These are phyloP conservation scores for Parauchenoglanis ngamensis DNA, from an alignment of 2,797 vertebrate genomes.

Conservation along the genomic window DNA sequence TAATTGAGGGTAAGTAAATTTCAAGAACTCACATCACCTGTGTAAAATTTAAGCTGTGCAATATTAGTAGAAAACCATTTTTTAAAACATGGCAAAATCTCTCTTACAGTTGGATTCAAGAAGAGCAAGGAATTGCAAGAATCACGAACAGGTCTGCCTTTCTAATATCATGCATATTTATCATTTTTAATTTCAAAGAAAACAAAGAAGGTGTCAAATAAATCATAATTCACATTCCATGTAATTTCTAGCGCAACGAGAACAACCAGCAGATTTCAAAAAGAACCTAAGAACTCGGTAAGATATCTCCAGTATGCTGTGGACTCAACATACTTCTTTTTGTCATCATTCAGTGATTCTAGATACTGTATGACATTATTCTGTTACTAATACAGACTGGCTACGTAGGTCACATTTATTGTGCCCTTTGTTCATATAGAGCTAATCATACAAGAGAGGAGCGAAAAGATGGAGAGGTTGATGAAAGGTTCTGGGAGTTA, in stretches of 20 bases:
- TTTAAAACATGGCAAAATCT: slow-evolving; percentile 24
- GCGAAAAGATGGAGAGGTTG: slow-evolving; percentile 66
- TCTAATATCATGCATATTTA: background rate
- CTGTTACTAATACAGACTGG: background rate
- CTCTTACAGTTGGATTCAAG: slow-evolving; percentile 83
- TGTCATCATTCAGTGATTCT: background rate
- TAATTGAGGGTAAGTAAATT: slow-evolving; percentile 80
- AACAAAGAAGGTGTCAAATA: background rate
- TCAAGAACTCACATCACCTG: background rate
- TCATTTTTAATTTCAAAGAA: background rate
- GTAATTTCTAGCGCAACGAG: slow-evolving; percentile 73
- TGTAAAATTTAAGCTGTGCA: background rate
- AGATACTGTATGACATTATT: background rate
- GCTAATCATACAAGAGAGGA: slow-evolving; percentile 61
- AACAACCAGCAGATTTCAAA: slow-evolving; percentile 77
- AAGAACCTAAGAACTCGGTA: slow-evolving; percentile 77
- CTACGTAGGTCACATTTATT: background rate
- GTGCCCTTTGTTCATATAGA: slow-evolving; percentile 49
- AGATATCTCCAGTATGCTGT: slow-evolving; percentile 7
- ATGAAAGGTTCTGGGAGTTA: slow-evolving; percentile 84
- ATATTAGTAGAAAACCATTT: background rate
- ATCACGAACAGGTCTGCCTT: slow-evolving; percentile 68
- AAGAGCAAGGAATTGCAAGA: slow-evolving; percentile 77
- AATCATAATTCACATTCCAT: background rate
- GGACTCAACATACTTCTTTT: background rate